Conservation (phyloP, 1,140 invertebrate species). For the Wiebesia pumilae region DNA sequence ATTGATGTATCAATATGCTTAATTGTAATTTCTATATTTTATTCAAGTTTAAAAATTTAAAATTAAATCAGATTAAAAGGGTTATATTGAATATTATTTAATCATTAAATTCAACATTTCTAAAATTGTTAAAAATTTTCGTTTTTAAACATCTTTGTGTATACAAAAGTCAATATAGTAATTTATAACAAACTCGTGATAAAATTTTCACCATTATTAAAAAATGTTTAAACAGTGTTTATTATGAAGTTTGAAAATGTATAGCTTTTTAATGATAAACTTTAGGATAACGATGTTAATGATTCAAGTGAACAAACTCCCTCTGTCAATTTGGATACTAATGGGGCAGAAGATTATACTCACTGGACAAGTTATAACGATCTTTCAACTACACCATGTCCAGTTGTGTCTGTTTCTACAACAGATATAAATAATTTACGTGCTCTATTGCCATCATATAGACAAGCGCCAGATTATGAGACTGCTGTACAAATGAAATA, state of each 20-base stretch:
- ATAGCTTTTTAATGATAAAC: conserved; percentile 1
- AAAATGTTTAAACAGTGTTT: no score
- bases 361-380: conserved; percentile 73
- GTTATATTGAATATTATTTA: no score
- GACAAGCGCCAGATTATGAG: conserved; percentile 95
- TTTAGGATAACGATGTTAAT: conserved; percentile 67
- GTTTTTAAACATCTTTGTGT: neutral
- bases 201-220: no score
- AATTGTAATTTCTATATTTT: no score
- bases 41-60: no score
- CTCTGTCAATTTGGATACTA: conserved; percentile 68
- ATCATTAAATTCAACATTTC: no score
- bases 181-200: no score
- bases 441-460: conserved; percentile 89
- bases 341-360: conserved; percentile 65
- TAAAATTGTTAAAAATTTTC: no score
- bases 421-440: conserved; percentile 76
- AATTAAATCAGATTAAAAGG: no score
- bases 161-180: no score
- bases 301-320: conserved; percentile 69
- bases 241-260: neutral
- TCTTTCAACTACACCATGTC: conserved; percentile 72
- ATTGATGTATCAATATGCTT: no score
- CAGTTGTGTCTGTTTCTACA: conserved; percentile 70
- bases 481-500: conserved; percentile 91